phyloP scores from a whole-genome alignment of 2,888 invertebrate species.

The Dascillus cervinus region DNA sequence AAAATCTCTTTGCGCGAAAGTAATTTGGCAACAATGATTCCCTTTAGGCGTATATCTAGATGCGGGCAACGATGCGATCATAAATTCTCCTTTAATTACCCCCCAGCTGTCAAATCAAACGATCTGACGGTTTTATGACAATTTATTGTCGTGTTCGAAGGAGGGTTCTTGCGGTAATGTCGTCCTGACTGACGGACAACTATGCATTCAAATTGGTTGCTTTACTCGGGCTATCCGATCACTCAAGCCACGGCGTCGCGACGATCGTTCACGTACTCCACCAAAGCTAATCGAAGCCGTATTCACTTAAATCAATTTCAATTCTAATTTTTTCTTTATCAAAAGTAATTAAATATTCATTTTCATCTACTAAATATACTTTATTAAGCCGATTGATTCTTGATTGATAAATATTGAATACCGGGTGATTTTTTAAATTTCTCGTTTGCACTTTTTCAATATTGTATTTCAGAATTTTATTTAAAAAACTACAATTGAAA shows the following conservation, averaged over 20 bases:
- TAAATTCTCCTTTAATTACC: slow-evolving; percentile 47
- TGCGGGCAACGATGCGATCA: slow-evolving; percentile 40
- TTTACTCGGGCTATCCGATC: slow-evolving; percentile 44
- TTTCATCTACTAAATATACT: no score
- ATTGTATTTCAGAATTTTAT: no score
- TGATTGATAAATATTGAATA: no score
- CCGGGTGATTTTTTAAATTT: no score
- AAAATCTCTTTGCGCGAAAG: no score
- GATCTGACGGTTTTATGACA: slow-evolving; percentile 68
- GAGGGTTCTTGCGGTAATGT: slow-evolving; percentile 50
- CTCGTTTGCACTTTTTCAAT: no score
- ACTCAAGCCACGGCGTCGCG: slow-evolving; percentile 22
- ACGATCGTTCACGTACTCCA: slow-evolving; percentile 19
- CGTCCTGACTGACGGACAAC: slow-evolving; percentile 65
- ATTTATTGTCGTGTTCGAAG: slow-evolving; percentile 53
- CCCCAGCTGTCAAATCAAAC: slow-evolving; percentile 58
- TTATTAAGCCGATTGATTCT: no score
- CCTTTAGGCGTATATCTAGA: slow-evolving; percentile 34
- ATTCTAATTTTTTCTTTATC: no score
- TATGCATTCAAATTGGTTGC: slow-evolving; percentile 69
- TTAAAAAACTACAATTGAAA: no score
- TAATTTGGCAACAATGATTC: slow-evolving; percentile 21
- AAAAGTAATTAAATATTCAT: no score
- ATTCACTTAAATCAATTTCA: no score
- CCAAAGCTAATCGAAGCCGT: slow-evolving; percentile 17